Evolutionary conservation across 2,888 invertebrate species (phyloP).

Genomic region (Drosophila stalkeri): DNA sequence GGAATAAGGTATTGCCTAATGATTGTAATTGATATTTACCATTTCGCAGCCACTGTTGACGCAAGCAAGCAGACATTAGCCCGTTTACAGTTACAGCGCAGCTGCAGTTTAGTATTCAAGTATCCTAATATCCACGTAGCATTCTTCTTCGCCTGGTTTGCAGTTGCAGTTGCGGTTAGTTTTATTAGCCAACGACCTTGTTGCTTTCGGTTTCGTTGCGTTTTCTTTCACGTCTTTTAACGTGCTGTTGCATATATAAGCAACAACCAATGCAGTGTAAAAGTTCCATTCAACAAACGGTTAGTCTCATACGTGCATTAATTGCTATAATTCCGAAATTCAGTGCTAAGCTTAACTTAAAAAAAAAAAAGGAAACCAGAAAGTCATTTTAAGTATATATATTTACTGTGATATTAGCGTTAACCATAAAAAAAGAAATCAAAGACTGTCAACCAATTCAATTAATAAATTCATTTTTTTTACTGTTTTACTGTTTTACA

Average conservation of each 20-base stretch:
- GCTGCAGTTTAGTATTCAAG: conserved; percentile 39
- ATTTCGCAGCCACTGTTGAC: conserved; percentile 59
- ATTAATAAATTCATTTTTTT: conserved; percentile 27
- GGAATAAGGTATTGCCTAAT: conserved; percentile 94
- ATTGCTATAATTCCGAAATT: conserved; percentile 16
- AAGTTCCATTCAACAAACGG: conserved; percentile 9
- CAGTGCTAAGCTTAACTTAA: conserved; percentile 24
- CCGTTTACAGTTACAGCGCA: conserved; percentile 34
- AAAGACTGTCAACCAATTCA: conserved; percentile 43
- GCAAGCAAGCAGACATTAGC: conserved; percentile 41
- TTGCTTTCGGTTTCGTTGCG: conserved; percentile 2
- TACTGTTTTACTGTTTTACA: conserved; percentile 39
- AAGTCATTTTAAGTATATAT: conserved; percentile 39
- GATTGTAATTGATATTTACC: conserved; percentile 76
- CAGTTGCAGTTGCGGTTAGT: background rate
- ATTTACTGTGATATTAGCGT: conserved; percentile 47
- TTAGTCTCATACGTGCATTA: conserved; percentile 15
- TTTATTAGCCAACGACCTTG: conserved; percentile 1
- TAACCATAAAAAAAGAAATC: conserved; percentile 27
- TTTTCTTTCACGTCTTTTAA: conserved; percentile 15
- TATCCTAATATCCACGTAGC: conserved; percentile 22
- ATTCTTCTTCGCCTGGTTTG: conserved; percentile 13
- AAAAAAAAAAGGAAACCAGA: background rate
- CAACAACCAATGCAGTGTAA: conserved; percentile 53
- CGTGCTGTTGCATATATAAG: conserved; percentile 58